Conservation (phyloP, 2,888 invertebrate species). For the Thereva unica region DNA sequence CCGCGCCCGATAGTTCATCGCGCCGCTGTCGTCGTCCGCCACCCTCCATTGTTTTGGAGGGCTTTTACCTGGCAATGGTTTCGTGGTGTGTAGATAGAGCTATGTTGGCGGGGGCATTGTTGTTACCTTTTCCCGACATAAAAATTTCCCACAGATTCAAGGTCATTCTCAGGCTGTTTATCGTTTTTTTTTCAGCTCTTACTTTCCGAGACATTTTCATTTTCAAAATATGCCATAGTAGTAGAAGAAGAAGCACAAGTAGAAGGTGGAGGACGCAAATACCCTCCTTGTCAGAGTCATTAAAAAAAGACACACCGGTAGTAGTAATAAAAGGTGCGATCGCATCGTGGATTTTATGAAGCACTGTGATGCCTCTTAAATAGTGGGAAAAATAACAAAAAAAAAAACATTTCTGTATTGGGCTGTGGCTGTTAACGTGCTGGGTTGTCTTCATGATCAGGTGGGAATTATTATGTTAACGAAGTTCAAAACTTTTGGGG, state of each 20-base stretch:
- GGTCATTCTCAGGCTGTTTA: conserved; percentile 37
- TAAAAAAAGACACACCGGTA: not conserved
- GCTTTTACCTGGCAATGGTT: too few relatives aligned
- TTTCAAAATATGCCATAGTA: conserved; percentile 10
- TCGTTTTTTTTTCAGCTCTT: conserved; percentile 15
- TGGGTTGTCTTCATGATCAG: too few relatives aligned
- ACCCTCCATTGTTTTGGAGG: not conserved
- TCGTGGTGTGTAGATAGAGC: too few relatives aligned
- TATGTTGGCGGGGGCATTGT: too few relatives aligned
- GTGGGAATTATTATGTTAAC: too few relatives aligned
- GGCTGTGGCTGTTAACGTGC: too few relatives aligned
- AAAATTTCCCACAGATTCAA: conserved; percentile 40
- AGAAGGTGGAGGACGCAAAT: too few relatives aligned
- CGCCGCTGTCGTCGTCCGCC: not conserved
- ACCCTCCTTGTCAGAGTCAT: too few relatives aligned
- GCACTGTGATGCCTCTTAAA: too few relatives aligned
- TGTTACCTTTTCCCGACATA: not conserved
- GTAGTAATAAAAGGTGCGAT: not conserved
- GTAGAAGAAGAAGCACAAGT: not conserved
- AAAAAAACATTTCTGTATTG: too few relatives aligned
- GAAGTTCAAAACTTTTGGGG: too few relatives aligned
- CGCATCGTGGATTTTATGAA: not conserved
- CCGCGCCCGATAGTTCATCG: not conserved
- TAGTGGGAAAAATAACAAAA: too few relatives aligned
- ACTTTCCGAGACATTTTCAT: conserved; percentile 37